Evolutionary conservation across 2,113 vertebrate species (phyloP).

Genomic region (Gambusia holbrooki): DNA sequence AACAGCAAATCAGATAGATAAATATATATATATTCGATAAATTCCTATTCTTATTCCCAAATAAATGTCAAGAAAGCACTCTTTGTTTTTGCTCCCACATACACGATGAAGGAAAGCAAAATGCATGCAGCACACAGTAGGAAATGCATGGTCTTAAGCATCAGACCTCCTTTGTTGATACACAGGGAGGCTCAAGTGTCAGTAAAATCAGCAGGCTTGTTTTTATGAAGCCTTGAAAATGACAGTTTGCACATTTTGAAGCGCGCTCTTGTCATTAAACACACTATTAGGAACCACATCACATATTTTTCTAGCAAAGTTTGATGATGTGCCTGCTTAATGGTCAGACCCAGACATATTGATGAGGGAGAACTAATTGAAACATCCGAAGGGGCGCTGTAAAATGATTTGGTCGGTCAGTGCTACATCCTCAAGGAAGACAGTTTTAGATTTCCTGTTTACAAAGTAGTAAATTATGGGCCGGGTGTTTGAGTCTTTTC

Average conservation of each 20-base stretch:
- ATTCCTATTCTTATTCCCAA: neutral
- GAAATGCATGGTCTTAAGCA: neutral
- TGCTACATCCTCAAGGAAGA: slow-evolving; percentile 15
- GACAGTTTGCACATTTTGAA: slow-evolving; percentile 9
- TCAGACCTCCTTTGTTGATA: neutral
- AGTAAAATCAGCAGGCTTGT: slow-evolving; percentile 13
- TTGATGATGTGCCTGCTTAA: slow-evolving; percentile 28
- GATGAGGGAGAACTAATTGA: slow-evolving; percentile 39
- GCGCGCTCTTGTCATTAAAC: slow-evolving; percentile 31
- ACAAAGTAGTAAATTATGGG: neutral
- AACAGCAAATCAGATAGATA: neutral
- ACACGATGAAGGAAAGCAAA: neutral
- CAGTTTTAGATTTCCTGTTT: slow-evolving; percentile 13
- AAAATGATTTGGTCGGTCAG: neutral
- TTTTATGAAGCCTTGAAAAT: slow-evolving; percentile 16
- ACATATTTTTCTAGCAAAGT: slow-evolving; percentile 23
- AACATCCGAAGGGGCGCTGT: slow-evolving; percentile 16
- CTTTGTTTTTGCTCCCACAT: neutral
- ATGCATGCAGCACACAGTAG: neutral
- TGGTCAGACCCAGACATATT: slow-evolving; percentile 31
- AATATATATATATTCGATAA: slow-evolving; percentile 6
- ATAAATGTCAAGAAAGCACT: neutral
- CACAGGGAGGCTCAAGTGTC: neutral
- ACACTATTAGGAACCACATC: slow-evolving; percentile 28
- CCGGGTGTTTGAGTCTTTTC: neutral